These are phyloP conservation scores for Pseudachorutes palmiensis DNA, from an alignment of 1,140 invertebrate genomes.

Conservation along the genomic window DNA sequence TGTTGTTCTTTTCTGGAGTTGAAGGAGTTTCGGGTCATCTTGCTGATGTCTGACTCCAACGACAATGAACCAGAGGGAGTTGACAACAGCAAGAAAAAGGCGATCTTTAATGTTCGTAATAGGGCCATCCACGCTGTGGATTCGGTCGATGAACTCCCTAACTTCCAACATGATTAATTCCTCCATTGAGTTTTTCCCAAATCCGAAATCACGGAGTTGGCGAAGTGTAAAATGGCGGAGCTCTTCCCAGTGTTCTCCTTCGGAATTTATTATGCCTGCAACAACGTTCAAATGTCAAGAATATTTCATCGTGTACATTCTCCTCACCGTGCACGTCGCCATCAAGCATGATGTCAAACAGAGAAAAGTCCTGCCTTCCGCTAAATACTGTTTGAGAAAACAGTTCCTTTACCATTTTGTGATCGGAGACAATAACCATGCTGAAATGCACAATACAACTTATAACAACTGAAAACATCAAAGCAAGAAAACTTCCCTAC, in stretches of 20 bases:
- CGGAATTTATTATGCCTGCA: constrained; percentile 1
- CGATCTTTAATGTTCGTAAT: constrained; percentile 2
- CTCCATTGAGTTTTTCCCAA: constrained; percentile 17
- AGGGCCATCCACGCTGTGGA: neutral
- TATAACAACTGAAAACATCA: no score
- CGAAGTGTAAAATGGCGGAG: constrained; percentile 14
- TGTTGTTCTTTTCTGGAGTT: constrained; percentile 1
- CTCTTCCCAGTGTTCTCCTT: constrained; percentile 11
- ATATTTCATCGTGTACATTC: no score
- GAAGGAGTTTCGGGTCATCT: constrained; percentile 13
- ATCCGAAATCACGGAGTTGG: constrained; percentile 21
- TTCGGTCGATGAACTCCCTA: constrained; percentile 7
- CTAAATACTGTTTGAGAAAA: constrained; percentile 13
- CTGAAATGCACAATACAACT: no score
- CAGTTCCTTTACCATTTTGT: constrained; percentile 16
- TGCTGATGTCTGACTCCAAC: constrained; percentile 10
- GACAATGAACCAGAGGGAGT: constrained; percentile 14
- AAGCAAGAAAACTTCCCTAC: neutral
- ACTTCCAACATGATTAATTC: constrained; percentile 12
- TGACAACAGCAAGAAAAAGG: constrained; percentile 7
- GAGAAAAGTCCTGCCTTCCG: neutral
- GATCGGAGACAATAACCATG: constrained; percentile 8
- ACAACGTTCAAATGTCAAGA: no score
- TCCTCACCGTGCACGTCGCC: constrained; percentile 1
- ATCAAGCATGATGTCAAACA: constrained; percentile 3